Conservation (phyloP, 2,888 invertebrate species). For the Neoascia interrupta region DNA sequence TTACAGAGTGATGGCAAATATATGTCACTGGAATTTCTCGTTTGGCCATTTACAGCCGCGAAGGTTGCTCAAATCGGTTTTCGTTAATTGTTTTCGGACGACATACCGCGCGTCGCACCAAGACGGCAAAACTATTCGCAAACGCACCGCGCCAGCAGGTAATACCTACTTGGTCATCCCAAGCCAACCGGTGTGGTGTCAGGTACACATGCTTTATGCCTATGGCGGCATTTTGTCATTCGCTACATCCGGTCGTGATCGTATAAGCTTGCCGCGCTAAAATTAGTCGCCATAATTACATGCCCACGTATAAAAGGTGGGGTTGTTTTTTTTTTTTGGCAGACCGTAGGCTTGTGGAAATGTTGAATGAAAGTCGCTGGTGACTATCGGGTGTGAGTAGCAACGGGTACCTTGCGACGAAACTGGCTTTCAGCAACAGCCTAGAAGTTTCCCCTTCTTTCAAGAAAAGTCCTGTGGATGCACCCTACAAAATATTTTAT, state of each 20-base stretch:
- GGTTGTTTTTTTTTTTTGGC: slow-evolving; percentile 42
- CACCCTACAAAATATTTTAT: too few species aligned
- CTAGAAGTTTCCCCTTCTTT: too few species aligned
- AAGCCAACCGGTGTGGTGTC: slow-evolving; percentile 39
- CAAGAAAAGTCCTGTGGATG: too few species aligned
- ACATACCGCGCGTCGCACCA: slow-evolving; percentile 15
- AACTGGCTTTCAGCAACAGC: slow-evolving; percentile 22
- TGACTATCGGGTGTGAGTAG: slow-evolving; percentile 50
- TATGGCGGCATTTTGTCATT: slow-evolving; percentile 60
- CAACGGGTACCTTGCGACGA: slow-evolving; percentile 31
- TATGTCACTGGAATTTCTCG: slow-evolving; percentile 66
- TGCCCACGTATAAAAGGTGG: too few species aligned
- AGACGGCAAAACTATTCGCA: slow-evolving; percentile 7
- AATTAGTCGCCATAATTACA: slow-evolving; percentile 60
- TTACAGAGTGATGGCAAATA: slow-evolving; percentile 55
- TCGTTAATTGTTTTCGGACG: slow-evolving; percentile 60
- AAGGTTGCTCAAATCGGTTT: slow-evolving; percentile 62
- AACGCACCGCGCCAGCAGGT: slow-evolving; percentile 36
- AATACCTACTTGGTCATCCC: slow-evolving; percentile 22
- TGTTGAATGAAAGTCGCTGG: slow-evolving; percentile 61
- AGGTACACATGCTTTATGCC: slow-evolving; percentile 8
- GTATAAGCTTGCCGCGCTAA: slow-evolving; percentile 58
- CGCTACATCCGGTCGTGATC: slow-evolving; percentile 62
- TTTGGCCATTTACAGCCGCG: slow-evolving; percentile 52
- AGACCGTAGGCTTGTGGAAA: slow-evolving; percentile 54